phyloP scores from a whole-genome alignment of 2,113 vertebrate genomes.

The Uropsilus gracilis region DNA sequence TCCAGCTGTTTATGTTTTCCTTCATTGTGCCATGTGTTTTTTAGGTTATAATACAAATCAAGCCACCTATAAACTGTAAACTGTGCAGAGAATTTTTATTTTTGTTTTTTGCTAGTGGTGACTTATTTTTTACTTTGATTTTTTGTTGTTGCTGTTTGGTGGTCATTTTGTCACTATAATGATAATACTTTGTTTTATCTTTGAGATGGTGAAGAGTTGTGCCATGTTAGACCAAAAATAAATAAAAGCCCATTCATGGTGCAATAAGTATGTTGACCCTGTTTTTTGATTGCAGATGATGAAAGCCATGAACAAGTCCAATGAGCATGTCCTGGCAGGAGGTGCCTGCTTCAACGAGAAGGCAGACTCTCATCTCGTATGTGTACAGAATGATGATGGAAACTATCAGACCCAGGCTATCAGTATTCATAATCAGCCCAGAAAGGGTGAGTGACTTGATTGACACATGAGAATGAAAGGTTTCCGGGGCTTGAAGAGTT shows the following conservation, averaged over 20 bases:
- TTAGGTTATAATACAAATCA: neutral
- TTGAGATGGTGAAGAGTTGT: constrained; percentile 10
- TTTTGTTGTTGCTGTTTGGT: neutral
- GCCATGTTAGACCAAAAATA: neutral
- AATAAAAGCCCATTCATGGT: neutral
- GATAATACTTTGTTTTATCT: constrained; percentile 27
- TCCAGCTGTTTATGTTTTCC: too few relatives aligned
- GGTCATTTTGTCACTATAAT: neutral
- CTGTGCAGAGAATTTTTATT: neutral
- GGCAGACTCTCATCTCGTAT: constrained; percentile 98
- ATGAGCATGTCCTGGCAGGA: constrained; percentile 98
- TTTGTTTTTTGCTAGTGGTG: neutral
- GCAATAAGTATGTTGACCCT: neutral
- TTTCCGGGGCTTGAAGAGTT: neutral
- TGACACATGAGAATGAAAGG: neutral
- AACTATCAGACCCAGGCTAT: constrained; percentile 99
- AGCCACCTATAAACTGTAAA: neutral
- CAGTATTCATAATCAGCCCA: constrained; percentile 98
- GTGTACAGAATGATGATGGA: constrained; percentile 98
- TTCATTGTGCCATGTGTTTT: too few relatives aligned
- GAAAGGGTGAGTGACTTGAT: constrained; percentile 91
- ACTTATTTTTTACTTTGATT: neutral
- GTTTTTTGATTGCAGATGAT: constrained; percentile 91
- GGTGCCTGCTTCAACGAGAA: constrained; percentile 97
- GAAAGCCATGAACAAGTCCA: constrained; percentile 99